These are phyloP conservation scores for Lutjanus erythropterus DNA, from an alignment of 2,113 vertebrate genomes.

Conservation along the genomic window DNA sequence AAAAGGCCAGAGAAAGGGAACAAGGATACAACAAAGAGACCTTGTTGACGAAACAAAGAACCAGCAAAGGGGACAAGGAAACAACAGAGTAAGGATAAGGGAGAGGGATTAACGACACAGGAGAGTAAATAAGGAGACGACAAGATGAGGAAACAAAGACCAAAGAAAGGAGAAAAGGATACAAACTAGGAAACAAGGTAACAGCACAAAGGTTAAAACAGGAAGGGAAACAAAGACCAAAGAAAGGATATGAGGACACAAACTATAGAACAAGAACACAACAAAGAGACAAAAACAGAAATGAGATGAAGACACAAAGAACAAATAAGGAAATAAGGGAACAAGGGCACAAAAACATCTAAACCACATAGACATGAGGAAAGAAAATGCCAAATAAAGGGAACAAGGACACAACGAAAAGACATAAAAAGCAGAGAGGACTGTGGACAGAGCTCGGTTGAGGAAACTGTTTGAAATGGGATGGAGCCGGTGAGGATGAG, in stretches of 20 bases:
- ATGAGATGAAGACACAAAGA: neutral
- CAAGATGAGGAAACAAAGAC: neutral
- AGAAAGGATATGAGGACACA: neutral
- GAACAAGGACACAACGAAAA: neutral
- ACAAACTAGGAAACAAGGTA: neutral
- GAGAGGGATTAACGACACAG: neutral
- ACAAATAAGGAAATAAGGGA: neutral
- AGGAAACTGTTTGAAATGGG: neutral
- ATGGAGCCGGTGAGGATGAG: conserved; percentile 8
- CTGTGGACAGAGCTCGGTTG: neutral
- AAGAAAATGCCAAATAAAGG: neutral
- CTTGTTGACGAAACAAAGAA: neutral
- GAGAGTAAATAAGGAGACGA: neutral
- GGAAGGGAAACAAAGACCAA: neutral
- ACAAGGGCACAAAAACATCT: neutral
- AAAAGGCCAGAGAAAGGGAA: neutral
- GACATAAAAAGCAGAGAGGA: neutral
- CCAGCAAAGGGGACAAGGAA: neutral
- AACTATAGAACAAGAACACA: neutral
- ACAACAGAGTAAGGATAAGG: neutral
- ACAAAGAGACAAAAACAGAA: too few relatives aligned
- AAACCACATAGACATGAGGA: neutral
- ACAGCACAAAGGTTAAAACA: too few relatives aligned
- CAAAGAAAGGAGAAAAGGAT: neutral
- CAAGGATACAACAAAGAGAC: conserved; percentile 9